A percentile compares a stretch with the other conserved stretches of the same genome.
Evolutionary conservation across 2,888 invertebrate species (phyloP).

Genomic region (Ophioninae sp.): DNA sequence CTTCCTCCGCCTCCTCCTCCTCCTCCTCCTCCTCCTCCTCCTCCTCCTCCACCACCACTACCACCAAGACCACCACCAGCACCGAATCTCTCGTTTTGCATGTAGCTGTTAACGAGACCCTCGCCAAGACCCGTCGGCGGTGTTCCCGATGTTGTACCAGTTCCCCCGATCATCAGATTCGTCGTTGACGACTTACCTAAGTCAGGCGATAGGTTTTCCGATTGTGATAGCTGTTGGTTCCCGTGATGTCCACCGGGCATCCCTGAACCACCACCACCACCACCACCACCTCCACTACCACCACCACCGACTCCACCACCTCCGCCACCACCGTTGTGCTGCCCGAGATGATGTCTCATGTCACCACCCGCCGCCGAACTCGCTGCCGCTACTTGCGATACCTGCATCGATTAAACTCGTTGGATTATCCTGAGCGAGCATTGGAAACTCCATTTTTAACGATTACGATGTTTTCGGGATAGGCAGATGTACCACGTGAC

Average conservation of each 20-base stretch:
- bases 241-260: constrained; percentile 78
- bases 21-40: constrained; percentile 45
- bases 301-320: constrained; percentile 43
- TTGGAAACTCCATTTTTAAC: too few species aligned
- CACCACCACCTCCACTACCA: constrained; percentile 62
- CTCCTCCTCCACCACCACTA: constrained; percentile 53
- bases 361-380: constrained; percentile 80
- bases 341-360: constrained; percentile 79
- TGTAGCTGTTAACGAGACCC: constrained; percentile 63
- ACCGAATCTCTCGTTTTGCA: constrained; percentile 62
- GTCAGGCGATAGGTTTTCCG: constrained; percentile 78
- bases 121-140: constrained; percentile 62
- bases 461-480: too few species aligned
- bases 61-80: constrained; percentile 59
- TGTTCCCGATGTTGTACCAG: constrained; percentile 59
- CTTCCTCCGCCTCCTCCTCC: too few species aligned
- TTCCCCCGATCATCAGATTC: constrained; percentile 63
- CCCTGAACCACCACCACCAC: constrained; percentile 71
- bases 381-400: constrained; percentile 78
- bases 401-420: constrained; percentile 64
- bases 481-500: too few species aligned
- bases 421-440: too few species aligned
- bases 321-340: constrained; percentile 77
- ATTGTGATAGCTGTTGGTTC: constrained; percentile 79
- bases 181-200: constrained; percentile 73